Evolutionary conservation across 2,888 invertebrate genomes (phyloP).

Genomic region (Athrips mouffetella): DNA sequence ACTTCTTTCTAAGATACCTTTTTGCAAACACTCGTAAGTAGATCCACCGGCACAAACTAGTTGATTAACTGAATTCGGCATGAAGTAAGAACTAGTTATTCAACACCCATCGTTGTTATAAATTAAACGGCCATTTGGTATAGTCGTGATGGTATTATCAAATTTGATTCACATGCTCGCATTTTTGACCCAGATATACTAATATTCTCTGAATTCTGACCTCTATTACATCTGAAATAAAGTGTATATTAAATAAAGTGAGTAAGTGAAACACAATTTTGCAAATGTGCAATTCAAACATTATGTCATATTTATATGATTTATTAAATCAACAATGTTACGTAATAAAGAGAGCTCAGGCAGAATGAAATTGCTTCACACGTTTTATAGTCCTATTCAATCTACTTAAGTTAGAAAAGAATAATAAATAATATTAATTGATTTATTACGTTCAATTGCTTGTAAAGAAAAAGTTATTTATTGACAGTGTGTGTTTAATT

Average conservation of each 20-base stretch:
- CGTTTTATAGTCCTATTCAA: background rate
- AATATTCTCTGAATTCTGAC: no score
- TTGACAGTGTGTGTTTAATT: background rate
- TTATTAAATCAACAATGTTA: background rate
- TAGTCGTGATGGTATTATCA: conserved; percentile 12
- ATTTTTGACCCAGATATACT: no score
- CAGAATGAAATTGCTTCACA: no score
- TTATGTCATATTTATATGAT: conserved; percentile 7
- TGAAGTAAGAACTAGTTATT: conserved; percentile 9
- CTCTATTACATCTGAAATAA: no score
- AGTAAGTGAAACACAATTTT: background rate
- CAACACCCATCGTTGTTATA: conserved; percentile 11
- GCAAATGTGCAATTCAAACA: background rate
- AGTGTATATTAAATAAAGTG: no score
- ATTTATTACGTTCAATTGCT: background rate
- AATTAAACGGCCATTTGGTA: conserved; percentile 3
- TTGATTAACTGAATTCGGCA: background rate
- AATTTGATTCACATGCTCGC: conserved; percentile 4
- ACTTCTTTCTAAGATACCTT: no score
- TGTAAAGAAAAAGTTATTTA: background rate
- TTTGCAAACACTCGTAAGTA: no score
- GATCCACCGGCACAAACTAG: no score
- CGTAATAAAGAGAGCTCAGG: background rate
- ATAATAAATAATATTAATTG: background rate
- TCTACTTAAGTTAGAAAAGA: background rate